phyloP scores from a whole-genome alignment of 2,797 vertebrate genomes.

The Poecilia velifera region DNA sequence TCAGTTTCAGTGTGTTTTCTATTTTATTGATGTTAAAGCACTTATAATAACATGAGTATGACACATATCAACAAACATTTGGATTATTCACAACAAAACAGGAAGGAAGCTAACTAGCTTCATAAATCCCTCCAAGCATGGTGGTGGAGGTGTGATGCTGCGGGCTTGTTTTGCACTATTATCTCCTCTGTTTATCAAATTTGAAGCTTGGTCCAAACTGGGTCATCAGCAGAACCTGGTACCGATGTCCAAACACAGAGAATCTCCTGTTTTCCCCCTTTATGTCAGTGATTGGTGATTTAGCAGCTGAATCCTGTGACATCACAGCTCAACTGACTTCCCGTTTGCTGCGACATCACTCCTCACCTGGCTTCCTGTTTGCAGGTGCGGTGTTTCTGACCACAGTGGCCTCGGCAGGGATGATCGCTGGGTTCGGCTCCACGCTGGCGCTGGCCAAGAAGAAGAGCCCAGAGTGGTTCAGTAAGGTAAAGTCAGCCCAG shows the following conservation, averaged over 20 bases:
- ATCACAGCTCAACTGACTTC: no score
- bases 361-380: constrained; percentile 35
- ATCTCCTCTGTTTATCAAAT: not conserved
- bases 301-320: not conserved
- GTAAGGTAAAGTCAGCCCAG: constrained; percentile 71
- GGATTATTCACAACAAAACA: no score
- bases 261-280: not conserved
- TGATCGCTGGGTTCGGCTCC: constrained; percentile 91
- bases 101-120: no score
- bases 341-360: not conserved
- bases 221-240: not conserved
- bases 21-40: no score
- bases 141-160: not conserved
- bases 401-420: constrained; percentile 85
- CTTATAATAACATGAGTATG: no score
- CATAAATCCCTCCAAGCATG: not conserved
- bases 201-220: not conserved
- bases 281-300: not conserved
- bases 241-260: not conserved
- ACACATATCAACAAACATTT: no score
- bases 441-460: constrained; percentile 91
- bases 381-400: constrained; percentile 91
- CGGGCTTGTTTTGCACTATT: not conserved
- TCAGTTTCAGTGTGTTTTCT: not conserved
- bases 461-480: constrained; percentile 91